Base-by-base conservation (phyloP, 2,797 vertebrate species). In the Epinephelus coioides region DNA sequence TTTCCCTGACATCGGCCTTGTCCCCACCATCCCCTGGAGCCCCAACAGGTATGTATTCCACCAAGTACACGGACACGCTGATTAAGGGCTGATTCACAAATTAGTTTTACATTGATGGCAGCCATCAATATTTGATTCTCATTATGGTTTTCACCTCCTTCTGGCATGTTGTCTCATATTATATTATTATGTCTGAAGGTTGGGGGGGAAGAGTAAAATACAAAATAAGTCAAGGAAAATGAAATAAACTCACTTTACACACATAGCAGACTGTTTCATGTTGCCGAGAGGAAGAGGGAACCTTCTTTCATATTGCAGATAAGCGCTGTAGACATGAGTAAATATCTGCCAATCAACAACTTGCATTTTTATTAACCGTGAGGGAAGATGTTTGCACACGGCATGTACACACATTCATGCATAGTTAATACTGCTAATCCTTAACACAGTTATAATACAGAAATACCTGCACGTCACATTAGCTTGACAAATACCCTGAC, bases 11-110 rank as follows among this genome's bases (percentile, higher is more conserved):
- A 81, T 96, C 89, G 92, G 95, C 92, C 95, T 97, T 86, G 96
- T 96, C 78, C 98, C 98, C 76, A 98, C 97, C 72, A 99, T 99
- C 90, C 98, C 98, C 72, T 99, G 98, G 98, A 99, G 98, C 92
- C 98, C 98, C 73, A 99, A 98, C 97, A 98, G 98, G 98, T 99
- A 94, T 74, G 81, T 63, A 76, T 53, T 61, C 6, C 13, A 50
- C n/a, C 18, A 23, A 27, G 10, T 46, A 43, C 13, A 47, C 49
- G 44, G 9, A 44, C 30, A 25, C 38, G 59, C 14, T 53, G 14
- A 69, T 53, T 63, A n/a, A 21, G 55, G 6, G 47, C 30, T 25
- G n/a, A 23, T 30, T 11, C 5, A n/a, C 4, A 65, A 43, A 54
- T 27, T 51, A 18, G 14, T 60, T 73, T 30, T 30, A 51, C 49